Evolutionary conservation across 2,888 invertebrate genomes (phyloP), one percentile per base, ranked within the genome.

Genomic region (Sericinus montela): DNA sequence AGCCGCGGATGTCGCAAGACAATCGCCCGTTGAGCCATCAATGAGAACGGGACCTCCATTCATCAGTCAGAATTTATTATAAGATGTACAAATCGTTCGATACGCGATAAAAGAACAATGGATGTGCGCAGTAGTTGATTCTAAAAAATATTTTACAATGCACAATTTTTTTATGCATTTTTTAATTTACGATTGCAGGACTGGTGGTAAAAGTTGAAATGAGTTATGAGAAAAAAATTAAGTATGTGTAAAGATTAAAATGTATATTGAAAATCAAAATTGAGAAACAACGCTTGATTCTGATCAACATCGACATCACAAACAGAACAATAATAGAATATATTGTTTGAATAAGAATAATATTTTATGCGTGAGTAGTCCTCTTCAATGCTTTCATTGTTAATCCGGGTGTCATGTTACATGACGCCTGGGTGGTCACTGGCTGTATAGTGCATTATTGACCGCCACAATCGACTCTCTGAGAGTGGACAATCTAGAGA

Each of bases 351-450:
- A 19, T 3, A 19, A 19, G 19, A 3, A 3, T 19, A 19, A 3
- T 19, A 19, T 19, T 38, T 36, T 36, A 41, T 29, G 29, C 19
- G 14, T n/a, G 13, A 10, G 11, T 15, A 34, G 16, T 8, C 56
- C 39, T 40, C 69, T 71, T 71, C 39, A 65, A 13, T 56, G 65
- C 58, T 65, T 67, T 60, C 53, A 42, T 58, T 65, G 67, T 65
- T 78, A 80, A 79, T 74, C 75, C 69, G 60, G 70, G 82, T 84
- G 78, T 85, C 73, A 56, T 51, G 65, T 86, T 85, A 76, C 84
- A 48, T 54, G 56, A 47, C 48, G 67, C 67, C 62, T 80, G 86
- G 86, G 87, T 85, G 86, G 86, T 66, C 80, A 59, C 32, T 14
- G 34, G 39, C 51, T 53, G 53, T 45, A 63, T 61, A 59, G 60